phyloP scores from a whole-genome alignment of 2,113 vertebrate species.

The Okapia johnstoni region DNA sequence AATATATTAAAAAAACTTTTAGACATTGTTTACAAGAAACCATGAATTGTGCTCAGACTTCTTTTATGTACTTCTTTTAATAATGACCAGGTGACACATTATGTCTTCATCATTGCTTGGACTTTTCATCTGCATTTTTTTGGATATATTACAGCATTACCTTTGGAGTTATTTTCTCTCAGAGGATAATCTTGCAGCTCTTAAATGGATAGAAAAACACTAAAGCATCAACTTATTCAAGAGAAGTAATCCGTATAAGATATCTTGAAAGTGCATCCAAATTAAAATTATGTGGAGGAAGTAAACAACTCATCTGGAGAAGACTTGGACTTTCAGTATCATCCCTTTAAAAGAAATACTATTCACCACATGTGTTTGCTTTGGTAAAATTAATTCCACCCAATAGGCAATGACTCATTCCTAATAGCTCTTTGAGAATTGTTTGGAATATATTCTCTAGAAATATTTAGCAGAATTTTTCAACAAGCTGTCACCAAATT shows the following conservation, averaged over 20 bases:
- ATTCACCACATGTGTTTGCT: neutral
- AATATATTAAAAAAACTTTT: conserved; percentile 36
- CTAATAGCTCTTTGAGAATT: neutral
- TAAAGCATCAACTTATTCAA: conserved; percentile 49
- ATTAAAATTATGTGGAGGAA: neutral
- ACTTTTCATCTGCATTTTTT: neutral
- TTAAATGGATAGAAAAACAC: conserved; percentile 74
- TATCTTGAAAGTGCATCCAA: neutral
- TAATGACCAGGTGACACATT: neutral
- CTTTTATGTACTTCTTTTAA: neutral
- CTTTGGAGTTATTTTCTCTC: neutral
- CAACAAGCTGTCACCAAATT: neutral
- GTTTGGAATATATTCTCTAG: neutral
- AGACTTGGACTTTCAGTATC: neutral
- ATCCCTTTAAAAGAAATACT: neutral
- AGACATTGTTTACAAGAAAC: conserved; percentile 59
- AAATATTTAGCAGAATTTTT: neutral
- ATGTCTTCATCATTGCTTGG: neutral
- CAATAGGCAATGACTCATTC: neutral
- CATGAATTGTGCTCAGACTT: neutral
- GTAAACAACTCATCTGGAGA: neutral
- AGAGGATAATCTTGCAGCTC: neutral
- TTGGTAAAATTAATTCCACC: neutral
- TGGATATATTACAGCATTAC: neutral
- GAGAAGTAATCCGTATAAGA: neutral